Evolutionary conservation across 2,797 vertebrate species (phyloP).

Genomic region (Anguilla pacifica): DNA sequence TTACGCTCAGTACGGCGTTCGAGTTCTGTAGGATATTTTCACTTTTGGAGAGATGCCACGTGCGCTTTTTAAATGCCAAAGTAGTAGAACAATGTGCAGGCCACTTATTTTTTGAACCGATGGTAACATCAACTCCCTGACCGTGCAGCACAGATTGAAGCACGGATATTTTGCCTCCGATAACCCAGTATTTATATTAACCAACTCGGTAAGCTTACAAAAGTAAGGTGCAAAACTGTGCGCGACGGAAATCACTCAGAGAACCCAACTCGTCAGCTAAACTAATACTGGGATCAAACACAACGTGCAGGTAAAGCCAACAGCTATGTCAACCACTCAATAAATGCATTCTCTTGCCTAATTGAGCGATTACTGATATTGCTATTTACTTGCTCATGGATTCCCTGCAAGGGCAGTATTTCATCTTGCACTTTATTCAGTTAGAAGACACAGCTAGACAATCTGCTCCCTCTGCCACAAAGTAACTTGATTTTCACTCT

Average conservation of each 20-base stretch:
- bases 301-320: background rate
- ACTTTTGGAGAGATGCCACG: background rate
- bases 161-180: background rate
- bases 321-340: background rate
- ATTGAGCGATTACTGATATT: slow-evolving; percentile 8
- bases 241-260: background rate
- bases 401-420: background rate
- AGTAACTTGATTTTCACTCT: background rate
- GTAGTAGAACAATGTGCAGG: background rate
- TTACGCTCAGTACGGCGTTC: background rate
- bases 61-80: background rate
- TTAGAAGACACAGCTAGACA: background rate
- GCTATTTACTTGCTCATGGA: background rate
- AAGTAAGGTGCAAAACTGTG: background rate
- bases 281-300: background rate
- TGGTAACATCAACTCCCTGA: background rate
- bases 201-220: background rate
- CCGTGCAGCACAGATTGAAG: background rate
- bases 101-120: background rate
- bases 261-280: background rate
- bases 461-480: background rate
- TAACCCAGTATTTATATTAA: background rate
- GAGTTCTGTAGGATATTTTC: background rate
- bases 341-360: background rate
- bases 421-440: background rate